phyloP scores from a whole-genome alignment of 2,113 vertebrate genomes.

The Protobothrops flavoviridis region DNA sequence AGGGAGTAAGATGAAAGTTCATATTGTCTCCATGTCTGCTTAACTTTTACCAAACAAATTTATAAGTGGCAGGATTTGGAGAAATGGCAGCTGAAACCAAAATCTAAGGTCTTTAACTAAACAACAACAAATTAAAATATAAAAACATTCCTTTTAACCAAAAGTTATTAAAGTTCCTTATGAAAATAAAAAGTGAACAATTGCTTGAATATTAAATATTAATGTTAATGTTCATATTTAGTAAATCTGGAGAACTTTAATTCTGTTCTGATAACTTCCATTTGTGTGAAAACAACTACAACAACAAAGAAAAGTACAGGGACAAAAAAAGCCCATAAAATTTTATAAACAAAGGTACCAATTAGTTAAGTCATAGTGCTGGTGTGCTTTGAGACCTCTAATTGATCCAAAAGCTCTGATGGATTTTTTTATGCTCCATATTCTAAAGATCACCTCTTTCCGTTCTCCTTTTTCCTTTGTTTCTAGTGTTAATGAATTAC shows the following conservation, averaged over 20 bases:
- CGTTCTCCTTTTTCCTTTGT: not conserved
- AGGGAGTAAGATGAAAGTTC: not conserved
- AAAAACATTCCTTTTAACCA: not conserved
- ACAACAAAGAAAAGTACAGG: not conserved
- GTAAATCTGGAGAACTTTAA: not conserved
- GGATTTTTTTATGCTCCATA: not conserved
- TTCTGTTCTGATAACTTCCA: not conserved
- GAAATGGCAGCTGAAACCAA: not conserved
- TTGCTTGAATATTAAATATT: not conserved
- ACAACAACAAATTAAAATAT: not conserved
- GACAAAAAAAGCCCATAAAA: not conserved
- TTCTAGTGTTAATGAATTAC: not conserved
- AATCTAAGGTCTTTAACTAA: not conserved
- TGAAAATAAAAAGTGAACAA: not conserved
- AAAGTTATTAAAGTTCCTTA: not conserved
- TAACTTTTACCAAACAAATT: not conserved
- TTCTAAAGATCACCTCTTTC: not conserved
- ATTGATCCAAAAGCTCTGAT: not conserved
- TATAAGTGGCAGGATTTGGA: not conserved
- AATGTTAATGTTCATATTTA: not conserved
- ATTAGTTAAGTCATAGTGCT: not conserved
- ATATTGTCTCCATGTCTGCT: not conserved
- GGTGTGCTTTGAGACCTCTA: not conserved
- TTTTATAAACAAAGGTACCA: not conserved
- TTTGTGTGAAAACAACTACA: not conserved